Base-by-base conservation (phyloP, 2,888 invertebrate genomes). In the Diadegma fenestrale region DNA sequence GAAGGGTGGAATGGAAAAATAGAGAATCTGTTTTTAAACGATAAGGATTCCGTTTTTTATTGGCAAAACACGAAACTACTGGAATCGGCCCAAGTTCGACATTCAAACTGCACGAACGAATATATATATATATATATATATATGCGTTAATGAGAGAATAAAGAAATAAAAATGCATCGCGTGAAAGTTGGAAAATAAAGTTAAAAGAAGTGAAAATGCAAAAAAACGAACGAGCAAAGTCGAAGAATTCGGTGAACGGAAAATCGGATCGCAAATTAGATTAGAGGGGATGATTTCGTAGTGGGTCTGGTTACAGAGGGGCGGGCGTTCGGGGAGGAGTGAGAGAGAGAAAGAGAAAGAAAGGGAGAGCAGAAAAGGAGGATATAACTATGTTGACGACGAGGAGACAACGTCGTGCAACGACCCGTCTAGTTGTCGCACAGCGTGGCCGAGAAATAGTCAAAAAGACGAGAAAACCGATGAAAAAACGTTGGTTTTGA, bases 251-350 rank as follows among this genome's bases (percentile, higher is more conserved):
- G 68, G 73, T 45, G 78, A 82, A 45, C 73, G 68, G 41, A 48
- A 80, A 85, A 82, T 77, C 71, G 41, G 75, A 82, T 66, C 14
- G 71, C 79, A 85, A 85, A 85, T 85, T 85, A 85, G 72, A 85
- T 85, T 85, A 85, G 79, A 78, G 82, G 85, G 84, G 85, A 76
- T 80, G 82, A 82, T 85, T 80, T 75, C 79, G 48, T 71, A 66
- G 79, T 76, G 72, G 66, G 76, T 71, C 69, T 45, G 79, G 80
- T 51, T 45, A 78, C 64, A 75, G 66, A 80, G 54, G 63, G 82
- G 71, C 76, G 75, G 84, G 61, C n/a, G 72, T 69, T 69, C 75
- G 37, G 66, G 66, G 66, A 64, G 63, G 82, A 19, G 78, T 48
- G 76, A 51, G 72, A 17, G 63, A 58, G 68, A 33, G 51, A 48